Conservation (phyloP, 2,113 vertebrate genomes). For the Heterotis niloticus region DNA sequence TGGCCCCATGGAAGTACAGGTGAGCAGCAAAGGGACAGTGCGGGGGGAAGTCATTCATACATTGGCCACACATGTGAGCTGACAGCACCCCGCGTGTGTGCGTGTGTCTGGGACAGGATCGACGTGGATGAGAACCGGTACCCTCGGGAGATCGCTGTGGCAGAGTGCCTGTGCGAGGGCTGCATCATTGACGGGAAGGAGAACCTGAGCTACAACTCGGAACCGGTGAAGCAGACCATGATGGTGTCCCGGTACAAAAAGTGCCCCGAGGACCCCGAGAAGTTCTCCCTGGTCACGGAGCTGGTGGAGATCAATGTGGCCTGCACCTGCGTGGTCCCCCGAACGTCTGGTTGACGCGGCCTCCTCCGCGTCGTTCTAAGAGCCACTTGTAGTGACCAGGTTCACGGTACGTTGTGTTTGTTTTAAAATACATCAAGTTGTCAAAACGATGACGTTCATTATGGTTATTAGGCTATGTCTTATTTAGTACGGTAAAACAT, state of each 20-base stretch:
- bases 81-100: not conserved
- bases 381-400: constrained; percentile 32
- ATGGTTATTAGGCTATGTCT: constrained; percentile 29
- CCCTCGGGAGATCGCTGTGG: constrained; percentile 60
- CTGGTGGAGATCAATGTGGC: constrained; percentile 62
- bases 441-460: constrained; percentile 15
- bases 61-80: too few species aligned
- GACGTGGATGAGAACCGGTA: constrained; percentile 54
- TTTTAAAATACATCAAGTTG: constrained; percentile 54
- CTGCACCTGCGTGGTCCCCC: constrained; percentile 70
- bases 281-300: constrained; percentile 43
- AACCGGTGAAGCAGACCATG: constrained; percentile 51
- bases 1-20: constrained; percentile 78
- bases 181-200: constrained; percentile 60
- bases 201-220: constrained; percentile 58
- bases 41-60: too few species aligned
- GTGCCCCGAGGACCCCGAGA: not conserved
- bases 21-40: constrained; percentile 30
- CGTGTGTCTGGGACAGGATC: constrained; percentile 44
- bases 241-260: constrained; percentile 54
- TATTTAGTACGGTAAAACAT: constrained; percentile 21
- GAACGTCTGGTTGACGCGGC: not conserved
- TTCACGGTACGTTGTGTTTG: constrained; percentile 52
- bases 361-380: constrained; percentile 16
- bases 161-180: constrained; percentile 67